phyloP scores from a whole-genome alignment of 2,797 vertebrate species.

The Pipistrellus pipistrellus region DNA sequence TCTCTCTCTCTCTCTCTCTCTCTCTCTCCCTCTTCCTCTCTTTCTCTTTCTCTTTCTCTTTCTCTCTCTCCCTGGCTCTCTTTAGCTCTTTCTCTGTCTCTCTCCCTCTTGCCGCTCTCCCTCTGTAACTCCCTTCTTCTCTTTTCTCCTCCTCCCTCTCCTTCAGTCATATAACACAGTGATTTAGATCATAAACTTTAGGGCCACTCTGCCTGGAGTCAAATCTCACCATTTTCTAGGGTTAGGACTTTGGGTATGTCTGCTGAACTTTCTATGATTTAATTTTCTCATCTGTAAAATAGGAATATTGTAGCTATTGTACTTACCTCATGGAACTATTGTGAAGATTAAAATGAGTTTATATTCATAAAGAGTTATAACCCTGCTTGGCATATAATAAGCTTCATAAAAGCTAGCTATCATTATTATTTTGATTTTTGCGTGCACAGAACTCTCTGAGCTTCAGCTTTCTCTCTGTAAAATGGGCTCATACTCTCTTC shows the following conservation, averaged over 20 bases:
- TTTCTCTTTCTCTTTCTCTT: not conserved
- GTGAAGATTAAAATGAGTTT: constrained; percentile 26
- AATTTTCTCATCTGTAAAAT: constrained; percentile 54
- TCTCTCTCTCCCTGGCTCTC: not conserved
- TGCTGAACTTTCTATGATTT: constrained; percentile 27
- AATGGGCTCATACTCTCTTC: not conserved
- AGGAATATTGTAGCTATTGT: not conserved
- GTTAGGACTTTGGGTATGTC: not conserved
- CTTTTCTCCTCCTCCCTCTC: not conserved
- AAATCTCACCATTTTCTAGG: constrained; percentile 34
- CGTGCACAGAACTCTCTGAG: not conserved
- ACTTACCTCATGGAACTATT: not conserved
- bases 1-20: not conserved
- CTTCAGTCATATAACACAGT: not conserved
- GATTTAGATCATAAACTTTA: not conserved
- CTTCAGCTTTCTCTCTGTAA: constrained; percentile 5
- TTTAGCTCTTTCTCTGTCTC: not conserved
- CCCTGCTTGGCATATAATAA: not conserved
- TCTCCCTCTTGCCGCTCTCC: not conserved
- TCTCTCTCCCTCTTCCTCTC: not conserved
- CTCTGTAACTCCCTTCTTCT: not conserved
- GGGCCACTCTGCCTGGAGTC: not conserved
- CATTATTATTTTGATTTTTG: constrained; percentile 28
- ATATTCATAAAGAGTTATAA: not conserved
- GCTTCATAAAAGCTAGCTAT: not conserved